Percentiles rank a stretch among this genome's conserved stretches.
Conservation (phyloP, 1,140 invertebrate species). For the Lasaia peninsularis region DNA sequence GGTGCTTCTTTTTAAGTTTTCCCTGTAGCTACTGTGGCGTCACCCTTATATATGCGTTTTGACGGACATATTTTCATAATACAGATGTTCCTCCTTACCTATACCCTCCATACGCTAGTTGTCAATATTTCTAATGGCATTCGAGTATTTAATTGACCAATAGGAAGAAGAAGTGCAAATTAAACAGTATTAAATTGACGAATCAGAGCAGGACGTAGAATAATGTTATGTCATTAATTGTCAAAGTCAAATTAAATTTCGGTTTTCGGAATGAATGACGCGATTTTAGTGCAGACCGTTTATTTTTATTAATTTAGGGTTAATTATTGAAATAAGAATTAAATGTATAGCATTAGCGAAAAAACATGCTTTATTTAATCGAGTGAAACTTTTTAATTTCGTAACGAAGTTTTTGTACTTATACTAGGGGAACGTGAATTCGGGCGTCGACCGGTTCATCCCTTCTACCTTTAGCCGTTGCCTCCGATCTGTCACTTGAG, state of each 20-base stretch:
- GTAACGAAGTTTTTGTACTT: slow-evolving; percentile 30
- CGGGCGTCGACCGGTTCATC: slow-evolving; percentile 74
- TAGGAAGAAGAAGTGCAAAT: background rate
- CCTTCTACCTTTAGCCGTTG: slow-evolving; percentile 64
- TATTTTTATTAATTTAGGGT: background rate
- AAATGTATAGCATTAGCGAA: background rate
- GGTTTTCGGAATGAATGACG: background rate
- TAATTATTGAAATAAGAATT: background rate
- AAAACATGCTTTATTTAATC: background rate
- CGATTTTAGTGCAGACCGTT: background rate
- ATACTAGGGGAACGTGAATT: slow-evolving; percentile 57
- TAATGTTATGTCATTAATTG: background rate
- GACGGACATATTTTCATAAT: no score
- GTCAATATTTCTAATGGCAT: no score
- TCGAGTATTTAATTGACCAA: no score
- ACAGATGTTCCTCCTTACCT: no score
- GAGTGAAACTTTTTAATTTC: background rate
- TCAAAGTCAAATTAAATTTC: slow-evolving; percentile 5
- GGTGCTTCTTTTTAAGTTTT: no score
- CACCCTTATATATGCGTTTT: no score
- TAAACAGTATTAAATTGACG: background rate
- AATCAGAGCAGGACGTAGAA: background rate
- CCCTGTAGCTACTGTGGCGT: no score
- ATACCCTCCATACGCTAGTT: no score
- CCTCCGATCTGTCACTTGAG: slow-evolving; percentile 39